Evolutionary conservation across 2,113 vertebrate genomes (phyloP), one percentile per base, ranked within the genome.

Genomic region (Bubo blakistoni): DNA sequence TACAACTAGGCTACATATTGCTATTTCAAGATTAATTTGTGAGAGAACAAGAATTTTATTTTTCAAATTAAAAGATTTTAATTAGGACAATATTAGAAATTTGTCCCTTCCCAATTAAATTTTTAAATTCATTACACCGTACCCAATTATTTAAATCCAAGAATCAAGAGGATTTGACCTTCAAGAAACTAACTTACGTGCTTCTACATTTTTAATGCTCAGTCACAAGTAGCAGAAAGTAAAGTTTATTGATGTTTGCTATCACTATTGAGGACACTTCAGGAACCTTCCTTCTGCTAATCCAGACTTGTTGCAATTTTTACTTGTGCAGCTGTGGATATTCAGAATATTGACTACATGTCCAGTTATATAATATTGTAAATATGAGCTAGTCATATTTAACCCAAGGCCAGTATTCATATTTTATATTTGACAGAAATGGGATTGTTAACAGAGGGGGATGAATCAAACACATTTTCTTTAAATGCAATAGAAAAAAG

Each of bases 381-480:
- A 81, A 69, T 83, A 54, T 72, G 61, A 89, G 38, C 89, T 82
- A 94, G 58, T 96, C 72, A 91, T 92, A 80, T 84, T 63, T 93
- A 66, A 95, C 81, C 63, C 34, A 66, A 88, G 51, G 71, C 38
- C 70, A 66, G 15, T 58, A 86, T 91, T 91, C 62, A 40, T 91
- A 54, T 91, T 84, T 97, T 49, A 42, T 63, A 38, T 76, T 66
- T 80, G 74, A 81, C 78, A 94, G 87, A 22, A 90, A 86, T 0
- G 4, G 5, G 16, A 62, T 40, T 91, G 25, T 76, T 88, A 85
- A 46, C 65, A 57, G 27, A 84, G 7, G 10, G 17, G 36, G 46
- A 76, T 72, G n/a, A 96, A 88, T 74, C 40, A 79, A 96, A 46
- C 0, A 0, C 25, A 22, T 52, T 79, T 92, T 72, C 17, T 83